These are phyloP conservation scores for Alloplasta piceator DNA, from an alignment of 2,888 invertebrate genomes.

Conservation along the genomic window DNA sequence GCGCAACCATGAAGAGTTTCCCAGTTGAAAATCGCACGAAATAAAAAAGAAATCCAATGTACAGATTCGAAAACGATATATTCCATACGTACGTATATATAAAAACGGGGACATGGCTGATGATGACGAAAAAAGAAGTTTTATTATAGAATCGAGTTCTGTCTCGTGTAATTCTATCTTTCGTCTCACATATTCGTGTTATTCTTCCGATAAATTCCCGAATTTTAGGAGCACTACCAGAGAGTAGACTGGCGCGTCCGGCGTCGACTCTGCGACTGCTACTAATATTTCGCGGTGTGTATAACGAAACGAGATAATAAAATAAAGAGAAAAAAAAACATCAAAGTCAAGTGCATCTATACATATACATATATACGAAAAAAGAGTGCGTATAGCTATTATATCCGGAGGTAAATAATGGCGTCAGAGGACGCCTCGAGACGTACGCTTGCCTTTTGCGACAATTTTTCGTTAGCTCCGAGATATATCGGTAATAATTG, in stretches of 20 bases:
- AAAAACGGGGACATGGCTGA: background rate
- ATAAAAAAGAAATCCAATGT: too few species aligned
- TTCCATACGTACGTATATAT: background rate
- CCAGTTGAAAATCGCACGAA: background rate
- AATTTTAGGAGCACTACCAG: conserved; percentile 71
- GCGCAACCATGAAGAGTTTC: too few species aligned
- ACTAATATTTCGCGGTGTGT: background rate
- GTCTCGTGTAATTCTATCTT: conserved; percentile 20
- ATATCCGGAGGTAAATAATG: conserved; percentile 13
- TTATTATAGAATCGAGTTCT: conserved; percentile 35
- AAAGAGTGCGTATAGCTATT: conserved; percentile 7
- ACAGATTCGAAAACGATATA: too few species aligned
- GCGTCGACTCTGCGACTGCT: conserved; percentile 45
- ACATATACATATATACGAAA: conserved; percentile 28
- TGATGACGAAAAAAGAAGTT: background rate
- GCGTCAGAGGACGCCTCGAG: background rate
- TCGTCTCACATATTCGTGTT: conserved; percentile 58
- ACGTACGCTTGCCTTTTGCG: too few species aligned
- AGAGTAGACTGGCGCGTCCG: conserved; percentile 47
- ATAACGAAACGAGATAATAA: conserved; percentile 70
- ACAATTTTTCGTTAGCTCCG: background rate
- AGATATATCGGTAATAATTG: conserved; percentile 11
- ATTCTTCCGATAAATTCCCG: conserved; percentile 74
- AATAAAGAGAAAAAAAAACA: conserved; percentile 70
- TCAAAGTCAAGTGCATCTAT: conserved; percentile 29